Evolutionary conservation across 2,797 vertebrate genomes (phyloP).

Genomic region (Toxotes lorentzi): DNA sequence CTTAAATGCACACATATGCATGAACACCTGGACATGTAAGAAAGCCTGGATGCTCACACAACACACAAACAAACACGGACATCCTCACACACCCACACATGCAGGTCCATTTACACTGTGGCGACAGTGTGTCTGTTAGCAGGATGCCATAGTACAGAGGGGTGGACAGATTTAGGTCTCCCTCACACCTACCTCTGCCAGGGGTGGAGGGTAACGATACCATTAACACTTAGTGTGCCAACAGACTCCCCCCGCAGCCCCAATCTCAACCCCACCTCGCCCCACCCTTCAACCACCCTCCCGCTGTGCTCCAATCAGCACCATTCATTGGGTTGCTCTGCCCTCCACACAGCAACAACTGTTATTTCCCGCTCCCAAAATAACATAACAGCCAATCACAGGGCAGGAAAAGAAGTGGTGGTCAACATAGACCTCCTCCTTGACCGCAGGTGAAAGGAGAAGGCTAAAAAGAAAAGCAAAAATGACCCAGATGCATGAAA

Average conservation of each 20-base stretch:
- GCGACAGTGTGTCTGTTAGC: slow-evolving; percentile 90
- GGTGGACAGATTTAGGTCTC: slow-evolving; percentile 84
- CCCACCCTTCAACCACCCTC: slow-evolving; percentile 15
- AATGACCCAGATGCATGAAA: neutral
- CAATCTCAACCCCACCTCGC: slow-evolving; percentile 9
- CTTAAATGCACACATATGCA: neutral
- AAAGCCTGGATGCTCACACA: slow-evolving; percentile 12
- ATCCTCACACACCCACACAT: slow-evolving; percentile 17
- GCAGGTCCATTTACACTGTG: slow-evolving; percentile 82
- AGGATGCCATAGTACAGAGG: slow-evolving; percentile 85
- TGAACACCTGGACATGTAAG: slow-evolving; percentile 8
- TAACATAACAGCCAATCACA: slow-evolving; percentile 79
- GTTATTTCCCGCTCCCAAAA: slow-evolving; percentile 81
- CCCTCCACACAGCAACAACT: slow-evolving; percentile 82
- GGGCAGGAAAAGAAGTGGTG: slow-evolving; percentile 32
- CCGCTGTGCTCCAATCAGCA: slow-evolving; percentile 75
- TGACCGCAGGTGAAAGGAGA: slow-evolving; percentile 58
- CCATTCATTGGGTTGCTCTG: slow-evolving; percentile 65
- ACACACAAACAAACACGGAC: slow-evolving; percentile 7
- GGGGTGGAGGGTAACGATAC: slow-evolving; percentile 75
- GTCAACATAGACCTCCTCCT: slow-evolving; percentile 52
- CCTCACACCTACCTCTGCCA: slow-evolving; percentile 82
- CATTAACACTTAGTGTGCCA: slow-evolving; percentile 81
- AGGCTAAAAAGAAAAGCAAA: slow-evolving; percentile 33
- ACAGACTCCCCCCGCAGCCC: slow-evolving; percentile 37